Percentiles rank a stretch among this genome's conserved stretches.
Conservation (phyloP, 2,113 vertebrate species). For the Gobio gobio region DNA sequence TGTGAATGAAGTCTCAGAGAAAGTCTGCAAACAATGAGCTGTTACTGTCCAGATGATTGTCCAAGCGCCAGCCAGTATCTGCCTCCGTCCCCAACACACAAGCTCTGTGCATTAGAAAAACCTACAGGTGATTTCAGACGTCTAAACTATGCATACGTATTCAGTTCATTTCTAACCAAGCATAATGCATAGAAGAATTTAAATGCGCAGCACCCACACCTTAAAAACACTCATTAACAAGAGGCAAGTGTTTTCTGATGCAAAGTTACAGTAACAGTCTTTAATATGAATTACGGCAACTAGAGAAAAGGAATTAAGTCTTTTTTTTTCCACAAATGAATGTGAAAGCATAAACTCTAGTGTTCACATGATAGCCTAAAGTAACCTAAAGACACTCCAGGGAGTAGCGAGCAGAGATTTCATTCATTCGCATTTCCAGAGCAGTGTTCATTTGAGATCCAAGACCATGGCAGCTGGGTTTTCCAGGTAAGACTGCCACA, state of each 20-base stretch:
- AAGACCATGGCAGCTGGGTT: conserved; percentile 90
- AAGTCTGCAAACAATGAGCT: conserved; percentile 7
- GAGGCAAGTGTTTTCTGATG: background rate
- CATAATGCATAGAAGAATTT: background rate
- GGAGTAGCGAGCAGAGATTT: background rate
- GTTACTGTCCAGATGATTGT: background rate
- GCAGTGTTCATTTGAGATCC: conserved; percentile 83
- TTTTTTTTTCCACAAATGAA: background rate
- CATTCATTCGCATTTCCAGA: background rate
- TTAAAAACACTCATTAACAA: background rate
- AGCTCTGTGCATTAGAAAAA: background rate
- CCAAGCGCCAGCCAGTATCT: background rate
- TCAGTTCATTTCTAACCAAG: background rate
- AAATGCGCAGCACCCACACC: background rate
- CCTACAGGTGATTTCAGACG: background rate
- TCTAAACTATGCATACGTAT: background rate
- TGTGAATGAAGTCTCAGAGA: conserved; percentile 23
- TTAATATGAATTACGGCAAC: background rate
- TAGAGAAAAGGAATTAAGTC: background rate
- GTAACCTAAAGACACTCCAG: background rate
- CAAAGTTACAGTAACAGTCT: background rate
- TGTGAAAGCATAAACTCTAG: background rate
- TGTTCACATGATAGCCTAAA: background rate
- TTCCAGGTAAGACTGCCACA: conserved; percentile 94
- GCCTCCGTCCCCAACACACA: background rate